Evolutionary conservation across 1,140 invertebrate genomes (phyloP).

Genomic region (Planococcus citri): DNA sequence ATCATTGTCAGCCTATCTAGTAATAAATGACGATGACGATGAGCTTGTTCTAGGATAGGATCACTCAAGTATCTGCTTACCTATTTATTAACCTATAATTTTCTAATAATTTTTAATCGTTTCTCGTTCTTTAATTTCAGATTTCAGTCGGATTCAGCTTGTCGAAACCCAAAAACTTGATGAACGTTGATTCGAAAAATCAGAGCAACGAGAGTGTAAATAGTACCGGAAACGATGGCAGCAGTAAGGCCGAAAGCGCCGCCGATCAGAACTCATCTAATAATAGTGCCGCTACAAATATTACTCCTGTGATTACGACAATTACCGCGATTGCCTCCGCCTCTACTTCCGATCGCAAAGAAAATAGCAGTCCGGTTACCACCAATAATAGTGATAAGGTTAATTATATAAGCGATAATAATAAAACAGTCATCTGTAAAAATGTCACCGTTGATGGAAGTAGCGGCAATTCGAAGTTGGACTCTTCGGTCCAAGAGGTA

Average conservation of each 20-base stretch:
- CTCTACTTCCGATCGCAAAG: neutral
- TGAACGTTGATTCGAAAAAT: neutral
- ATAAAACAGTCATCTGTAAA: neutral
- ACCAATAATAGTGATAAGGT: neutral
- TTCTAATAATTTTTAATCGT: no score
- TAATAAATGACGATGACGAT: no score
- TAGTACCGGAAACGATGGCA: slow-evolving; percentile 3
- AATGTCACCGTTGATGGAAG: neutral
- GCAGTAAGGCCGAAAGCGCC: no score
- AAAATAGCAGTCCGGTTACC: neutral
- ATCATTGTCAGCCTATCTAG: no score
- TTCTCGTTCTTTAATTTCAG: neutral
- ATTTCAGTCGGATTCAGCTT: neutral
- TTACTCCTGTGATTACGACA: neutral
- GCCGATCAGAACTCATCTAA: neutral
- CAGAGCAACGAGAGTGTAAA: neutral
- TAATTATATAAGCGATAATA: neutral
- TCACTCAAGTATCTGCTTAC: no score
- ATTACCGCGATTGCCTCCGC: neutral
- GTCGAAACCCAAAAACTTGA: neutral
- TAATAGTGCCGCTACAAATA: neutral
- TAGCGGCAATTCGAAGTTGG: neutral
- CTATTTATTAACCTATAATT: no score
- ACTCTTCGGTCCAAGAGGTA: neutral
- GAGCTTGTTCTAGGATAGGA: no score